phyloP scores from a whole-genome alignment of 2,113 vertebrate species.

The Pseudorasbora parva region DNA sequence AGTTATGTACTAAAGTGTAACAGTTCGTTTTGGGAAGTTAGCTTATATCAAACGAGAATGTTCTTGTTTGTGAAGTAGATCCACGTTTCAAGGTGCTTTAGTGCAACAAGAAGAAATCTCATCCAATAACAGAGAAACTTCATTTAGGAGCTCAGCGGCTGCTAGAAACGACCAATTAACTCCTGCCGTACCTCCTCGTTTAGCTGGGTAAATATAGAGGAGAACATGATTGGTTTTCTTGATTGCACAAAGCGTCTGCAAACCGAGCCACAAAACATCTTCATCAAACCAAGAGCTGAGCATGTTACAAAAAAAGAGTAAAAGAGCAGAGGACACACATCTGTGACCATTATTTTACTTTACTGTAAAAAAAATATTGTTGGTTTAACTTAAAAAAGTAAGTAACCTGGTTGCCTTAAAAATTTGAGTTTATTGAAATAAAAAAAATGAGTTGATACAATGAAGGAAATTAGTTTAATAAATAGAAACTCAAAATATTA shows the following conservation, averaged over 20 bases:
- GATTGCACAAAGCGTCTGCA: neutral
- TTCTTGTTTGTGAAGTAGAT: neutral
- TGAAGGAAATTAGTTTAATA: too few relatives aligned
- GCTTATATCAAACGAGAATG: too few relatives aligned
- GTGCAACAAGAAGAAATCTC: neutral
- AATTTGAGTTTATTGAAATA: too few relatives aligned
- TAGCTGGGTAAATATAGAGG: neutral
- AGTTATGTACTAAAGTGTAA: neutral
- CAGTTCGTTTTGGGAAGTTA: too few relatives aligned
- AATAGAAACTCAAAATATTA: too few relatives aligned
- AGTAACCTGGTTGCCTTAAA: too few relatives aligned
- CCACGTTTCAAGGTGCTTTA: neutral
- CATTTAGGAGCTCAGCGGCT: neutral
- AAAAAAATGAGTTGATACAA: too few relatives aligned
- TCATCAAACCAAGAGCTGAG: neutral
- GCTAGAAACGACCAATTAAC: neutral
- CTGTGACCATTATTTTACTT: too few relatives aligned
- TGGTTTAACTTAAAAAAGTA: too few relatives aligned
- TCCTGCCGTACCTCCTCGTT: neutral
- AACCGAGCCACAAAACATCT: neutral
- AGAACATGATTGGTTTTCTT: neutral
- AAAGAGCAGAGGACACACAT: too few relatives aligned
- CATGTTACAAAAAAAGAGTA: neutral
- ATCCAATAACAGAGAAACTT: neutral
- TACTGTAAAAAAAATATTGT: too few relatives aligned